Evolutionary conservation across 1,140 invertebrate genomes (phyloP).

Genomic region (Bombus vancouverensis): DNA sequence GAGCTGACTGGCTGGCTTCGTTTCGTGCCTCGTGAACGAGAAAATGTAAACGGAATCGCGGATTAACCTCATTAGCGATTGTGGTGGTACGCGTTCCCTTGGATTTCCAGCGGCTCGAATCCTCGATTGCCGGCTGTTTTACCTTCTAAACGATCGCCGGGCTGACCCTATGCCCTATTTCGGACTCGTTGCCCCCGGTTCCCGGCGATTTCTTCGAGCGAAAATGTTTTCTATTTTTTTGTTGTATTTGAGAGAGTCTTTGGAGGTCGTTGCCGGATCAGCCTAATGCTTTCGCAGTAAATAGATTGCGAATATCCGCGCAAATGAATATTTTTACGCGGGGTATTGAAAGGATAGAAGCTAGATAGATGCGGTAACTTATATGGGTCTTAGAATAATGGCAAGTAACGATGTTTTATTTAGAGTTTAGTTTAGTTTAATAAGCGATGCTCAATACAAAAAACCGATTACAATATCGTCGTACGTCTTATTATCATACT

Average conservation of each 20-base stretch:
- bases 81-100: constrained; percentile 31
- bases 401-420: too few species aligned
- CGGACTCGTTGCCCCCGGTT: neutral
- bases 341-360: too few species aligned
- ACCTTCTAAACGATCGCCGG: constrained; percentile 23
- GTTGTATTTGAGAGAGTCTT: neutral
- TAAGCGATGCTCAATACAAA: too few species aligned
- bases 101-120: constrained; percentile 45
- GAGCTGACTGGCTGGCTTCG: constrained; percentile 3
- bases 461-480: too few species aligned
- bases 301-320: too few species aligned
- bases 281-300: too few species aligned
- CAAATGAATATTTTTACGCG: too few species aligned
- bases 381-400: too few species aligned
- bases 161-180: constrained; percentile 34
- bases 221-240: neutral
- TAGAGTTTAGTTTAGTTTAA: too few species aligned
- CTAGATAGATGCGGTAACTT: too few species aligned
- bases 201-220: neutral
- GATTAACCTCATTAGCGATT: constrained; percentile 56
- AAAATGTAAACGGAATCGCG: constrained; percentile 53
- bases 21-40: constrained; percentile 55
- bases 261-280: too few species aligned
- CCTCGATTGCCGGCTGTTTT: constrained; percentile 49
- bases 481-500: too few species aligned